Evolutionary conservation across 2,113 vertebrate genomes (phyloP), one percentile per base, ranked within the genome.

Genomic region (Microcebus griseorufus): DNA sequence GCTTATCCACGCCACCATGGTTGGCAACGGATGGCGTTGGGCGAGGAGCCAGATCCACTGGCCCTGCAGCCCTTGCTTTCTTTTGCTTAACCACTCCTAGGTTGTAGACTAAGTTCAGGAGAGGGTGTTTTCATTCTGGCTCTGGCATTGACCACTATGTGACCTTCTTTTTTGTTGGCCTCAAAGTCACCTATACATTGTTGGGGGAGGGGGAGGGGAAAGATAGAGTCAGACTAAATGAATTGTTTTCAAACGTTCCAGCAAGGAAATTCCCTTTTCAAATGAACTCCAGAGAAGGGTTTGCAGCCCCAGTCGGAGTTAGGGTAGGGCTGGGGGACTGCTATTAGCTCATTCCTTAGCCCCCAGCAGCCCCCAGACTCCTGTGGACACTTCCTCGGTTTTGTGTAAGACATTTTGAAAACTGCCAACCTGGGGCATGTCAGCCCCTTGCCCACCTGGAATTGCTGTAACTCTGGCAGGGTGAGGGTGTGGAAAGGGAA

Each of bases 211-310:
- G 1, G 23, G 11, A 72, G 7, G 65, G 23, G 48, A 42, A 45
- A 85, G 22, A 60, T 22, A 25, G 65, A 22, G 29, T 85, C 58
- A 78, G 92, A 67, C 42, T 70, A 53, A 92, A 70, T 65, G 62
- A 87, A 5, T 84, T 93, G 55, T 90, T 94, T 79, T 93, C 70
- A 12, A n/a, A 73, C 20, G 90, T 90, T 86, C 55, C 27, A 88
- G 5, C 22, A 67, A 76, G 86, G 58, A 72, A 73, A 90, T 87
- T 27, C 13, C 27, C 42, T 76, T 96, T 88, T 78, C 70, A 85
- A 95, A 58, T 92, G 82, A 96, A 75, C 37, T 20, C 22, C 17
- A 45, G 51, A 92, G 75, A 80, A 80, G 37, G 64, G 42, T n/a
- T 80, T 67, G 14, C 14, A 23, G 55, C 17, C 13, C 7, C 86